Evolutionary conservation across 2,888 invertebrate species (phyloP), one percentile per base, ranked within the genome.

Genomic region (Hoplodrina ambigua): DNA sequence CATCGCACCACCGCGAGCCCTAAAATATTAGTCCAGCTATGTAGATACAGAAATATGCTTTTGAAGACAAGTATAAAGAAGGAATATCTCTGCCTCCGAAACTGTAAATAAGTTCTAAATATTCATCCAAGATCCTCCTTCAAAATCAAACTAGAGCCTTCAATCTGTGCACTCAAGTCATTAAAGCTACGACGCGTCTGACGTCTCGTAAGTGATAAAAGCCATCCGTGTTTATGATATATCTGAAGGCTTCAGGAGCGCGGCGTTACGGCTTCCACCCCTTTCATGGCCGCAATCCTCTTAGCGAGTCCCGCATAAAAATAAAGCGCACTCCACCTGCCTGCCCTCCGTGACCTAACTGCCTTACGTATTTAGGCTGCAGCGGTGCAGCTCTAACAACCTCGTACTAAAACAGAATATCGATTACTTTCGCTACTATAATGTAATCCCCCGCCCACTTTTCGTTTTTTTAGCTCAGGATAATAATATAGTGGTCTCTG

Each of bases 371-470:
- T 94, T 94, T 93, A 92, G 94, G 93, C 94, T 95, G 95, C 95
- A 95, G 87, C 92, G 90, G 85, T 95, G 94, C 94, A 94, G 92
- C 93, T 93, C 94, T 93, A 92, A 94, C 94, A 94, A 93, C 93
- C 93, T 93, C 93, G 93, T 94, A 96, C 96, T 95, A 94, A 95
- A 96, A 94, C 96, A 92, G 96, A 96, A 96, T 96, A 96, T 96
- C 96, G 96, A 96, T 96, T 96, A 96, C 96, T 96, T 96, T 96
- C 96, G 96, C 96, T 96, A 95, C 96, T 95, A 95, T 96, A 96
- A 96, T 96, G 94, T 96, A 96, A 96, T 96, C 96, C 96, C 94
- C 96, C 96, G 96, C 96, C 96, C 96, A 96, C 96, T 94, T 94
- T 95, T 93, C 93, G 92, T 93, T 95, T 95, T 95, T 95, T 94